Evolutionary conservation across 2,113 vertebrate species (phyloP).

Genomic region (Amphiprion percula): DNA sequence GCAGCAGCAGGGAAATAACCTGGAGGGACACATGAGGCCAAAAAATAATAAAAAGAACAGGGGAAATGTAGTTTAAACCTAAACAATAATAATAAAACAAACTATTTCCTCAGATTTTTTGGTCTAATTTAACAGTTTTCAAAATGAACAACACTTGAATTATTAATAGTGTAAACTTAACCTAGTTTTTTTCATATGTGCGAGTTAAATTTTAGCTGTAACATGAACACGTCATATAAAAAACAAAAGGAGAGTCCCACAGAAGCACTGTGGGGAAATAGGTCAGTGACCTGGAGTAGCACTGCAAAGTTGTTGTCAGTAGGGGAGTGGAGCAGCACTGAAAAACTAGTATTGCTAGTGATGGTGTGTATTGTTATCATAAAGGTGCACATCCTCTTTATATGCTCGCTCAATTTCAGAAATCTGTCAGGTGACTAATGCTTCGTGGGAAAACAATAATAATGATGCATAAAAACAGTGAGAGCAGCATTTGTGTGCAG

Average conservation of each 20-base stretch:
- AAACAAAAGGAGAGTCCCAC: neutral
- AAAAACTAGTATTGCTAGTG: slow-evolving; percentile 20
- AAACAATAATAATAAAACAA: neutral
- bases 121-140: neutral
- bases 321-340: slow-evolving; percentile 2
- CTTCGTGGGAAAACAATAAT: neutral
- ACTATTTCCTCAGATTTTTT: neutral
- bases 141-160: neutral
- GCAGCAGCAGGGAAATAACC: slow-evolving; percentile 13
- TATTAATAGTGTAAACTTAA: neutral
- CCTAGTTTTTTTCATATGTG: neutral
- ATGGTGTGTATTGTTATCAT: neutral
- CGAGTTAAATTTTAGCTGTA: neutral
- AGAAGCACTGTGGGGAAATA: slow-evolving; percentile 53
- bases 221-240: neutral
- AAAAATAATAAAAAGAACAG: neutral
- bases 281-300: slow-evolving; percentile 78
- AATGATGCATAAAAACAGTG: neutral
- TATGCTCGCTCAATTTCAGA: neutral
- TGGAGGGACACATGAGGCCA: neutral
- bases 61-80: neutral
- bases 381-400: neutral
- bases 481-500: slow-evolving; percentile 18
- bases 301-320: slow-evolving; percentile 36
- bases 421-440: neutral